These are phyloP conservation scores for Tachycineta bicolor DNA, from an alignment of 2,113 vertebrate species.

Conservation along the genomic window DNA sequence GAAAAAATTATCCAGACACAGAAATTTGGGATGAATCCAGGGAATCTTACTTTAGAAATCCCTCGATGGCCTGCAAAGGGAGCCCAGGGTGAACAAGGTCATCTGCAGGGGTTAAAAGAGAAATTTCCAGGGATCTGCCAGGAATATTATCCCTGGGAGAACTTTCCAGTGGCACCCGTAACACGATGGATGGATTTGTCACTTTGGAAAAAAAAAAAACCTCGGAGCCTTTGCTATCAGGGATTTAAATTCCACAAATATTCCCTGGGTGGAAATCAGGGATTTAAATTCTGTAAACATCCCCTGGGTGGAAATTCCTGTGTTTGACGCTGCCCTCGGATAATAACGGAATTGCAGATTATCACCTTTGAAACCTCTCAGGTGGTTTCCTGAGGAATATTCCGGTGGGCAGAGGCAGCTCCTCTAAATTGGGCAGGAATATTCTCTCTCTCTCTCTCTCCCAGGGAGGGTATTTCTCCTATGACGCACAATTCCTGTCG, in stretches of 20 bases:
- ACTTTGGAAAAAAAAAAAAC: background rate
- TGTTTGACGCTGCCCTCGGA: background rate
- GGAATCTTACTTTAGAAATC: background rate
- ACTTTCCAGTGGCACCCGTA: background rate
- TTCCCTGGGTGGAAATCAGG: no score
- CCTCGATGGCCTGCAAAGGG: accelerated
- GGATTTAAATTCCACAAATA: background rate
- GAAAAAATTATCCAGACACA: accelerated
- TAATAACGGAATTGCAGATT: accelerated
- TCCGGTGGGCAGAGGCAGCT: background rate
- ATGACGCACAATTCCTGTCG: background rate
- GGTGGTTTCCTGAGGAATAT: background rate
- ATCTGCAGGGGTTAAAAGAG: background rate
- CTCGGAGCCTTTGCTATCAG: background rate
- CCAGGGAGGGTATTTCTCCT: background rate
- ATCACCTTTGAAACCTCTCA: background rate
- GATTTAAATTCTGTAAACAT: no score
- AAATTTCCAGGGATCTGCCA: background rate
- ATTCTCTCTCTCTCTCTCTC: accelerated
- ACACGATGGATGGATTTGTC: accelerated
- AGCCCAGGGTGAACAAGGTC: background rate
- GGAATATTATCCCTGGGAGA: background rate
- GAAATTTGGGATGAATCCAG: background rate
- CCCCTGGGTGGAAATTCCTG: accelerated
- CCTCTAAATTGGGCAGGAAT: background rate